These are phyloP conservation scores for Rhinogobius similis DNA, from an alignment of 2,113 vertebrate species.

Conservation along the genomic window DNA sequence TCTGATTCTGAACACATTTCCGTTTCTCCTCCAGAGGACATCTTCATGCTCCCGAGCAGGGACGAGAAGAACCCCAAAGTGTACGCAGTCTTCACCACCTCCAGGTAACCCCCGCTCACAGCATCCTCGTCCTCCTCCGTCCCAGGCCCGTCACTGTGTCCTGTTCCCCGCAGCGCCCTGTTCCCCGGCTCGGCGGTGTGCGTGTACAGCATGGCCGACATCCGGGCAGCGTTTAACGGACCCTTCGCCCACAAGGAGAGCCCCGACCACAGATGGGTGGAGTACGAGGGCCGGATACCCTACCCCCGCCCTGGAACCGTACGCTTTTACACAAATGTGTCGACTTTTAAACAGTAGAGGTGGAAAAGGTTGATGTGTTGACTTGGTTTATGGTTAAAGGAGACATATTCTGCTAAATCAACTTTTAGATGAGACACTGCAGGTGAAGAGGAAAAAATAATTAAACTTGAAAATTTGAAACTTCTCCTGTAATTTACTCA, in stretches of 20 bases:
- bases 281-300: slow-evolving; percentile 91
- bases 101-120: slow-evolving; percentile 80
- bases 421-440: too few relatives aligned
- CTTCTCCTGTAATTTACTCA: too few relatives aligned
- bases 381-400: background rate
- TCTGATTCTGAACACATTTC: too few relatives aligned
- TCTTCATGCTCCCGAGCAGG: slow-evolving; percentile 91
- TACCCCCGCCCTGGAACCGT: slow-evolving; percentile 95
- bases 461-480: too few relatives aligned
- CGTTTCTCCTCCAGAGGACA: slow-evolving; percentile 83
- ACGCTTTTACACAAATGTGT: background rate
- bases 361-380: too few relatives aligned
- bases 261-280: slow-evolving; percentile 91
- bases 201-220: slow-evolving; percentile 94
- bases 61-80: slow-evolving; percentile 91
- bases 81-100: slow-evolving; percentile 95
- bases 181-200: slow-evolving; percentile 98
- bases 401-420: too few relatives aligned
- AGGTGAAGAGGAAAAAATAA: too few relatives aligned
- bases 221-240: slow-evolving; percentile 92
- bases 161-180: slow-evolving; percentile 83
- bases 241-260: slow-evolving; percentile 97
- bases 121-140: too few relatives aligned
- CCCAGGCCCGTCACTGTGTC: too few relatives aligned
- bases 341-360: background rate